Conservation (phyloP, 1,140 invertebrate genomes). For the Stratiolaelaps scimitus region DNA sequence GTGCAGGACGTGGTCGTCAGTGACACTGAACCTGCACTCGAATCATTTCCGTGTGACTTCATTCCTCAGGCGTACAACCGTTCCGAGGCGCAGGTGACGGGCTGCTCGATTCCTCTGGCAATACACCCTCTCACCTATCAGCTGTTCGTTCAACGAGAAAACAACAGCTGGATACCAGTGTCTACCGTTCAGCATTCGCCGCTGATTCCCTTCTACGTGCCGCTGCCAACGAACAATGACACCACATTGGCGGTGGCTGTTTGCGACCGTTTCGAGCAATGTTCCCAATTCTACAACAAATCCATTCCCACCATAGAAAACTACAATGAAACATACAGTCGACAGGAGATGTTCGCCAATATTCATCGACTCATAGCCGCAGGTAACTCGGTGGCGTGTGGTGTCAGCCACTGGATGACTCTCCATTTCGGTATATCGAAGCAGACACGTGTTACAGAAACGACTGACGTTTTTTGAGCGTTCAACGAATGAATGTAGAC, state of each 20-base stretch:
- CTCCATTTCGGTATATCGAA: too few relatives aligned
- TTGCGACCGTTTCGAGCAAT: constrained; percentile 24
- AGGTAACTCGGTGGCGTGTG: neutral
- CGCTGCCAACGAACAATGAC: neutral
- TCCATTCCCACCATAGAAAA: neutral
- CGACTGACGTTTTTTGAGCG: too few relatives aligned
- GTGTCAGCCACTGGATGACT: neutral
- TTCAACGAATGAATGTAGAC: too few relatives aligned
- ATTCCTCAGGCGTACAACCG: constrained; percentile 3
- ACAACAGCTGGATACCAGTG: constrained; percentile 23
- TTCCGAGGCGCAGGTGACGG: neutral
- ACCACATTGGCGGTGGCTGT: constrained; percentile 15
- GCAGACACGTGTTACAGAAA: too few relatives aligned
- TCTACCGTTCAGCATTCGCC: constrained; percentile 22
- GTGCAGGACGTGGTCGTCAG: too few relatives aligned
- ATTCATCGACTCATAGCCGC: neutral
- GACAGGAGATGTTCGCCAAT: neutral
- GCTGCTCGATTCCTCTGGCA: constrained; percentile 1
- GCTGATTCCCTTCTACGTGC: constrained; percentile 17
- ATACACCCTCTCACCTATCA: constrained; percentile 20
- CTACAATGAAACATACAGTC: constrained; percentile 19
- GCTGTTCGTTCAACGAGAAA: constrained; percentile 8
- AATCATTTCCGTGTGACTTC: too few relatives aligned
- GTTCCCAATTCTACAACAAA: constrained; percentile 13
- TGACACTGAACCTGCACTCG: too few relatives aligned